Conservation (phyloP, 2,113 vertebrate genomes). For the Plecotus auritus region DNA sequence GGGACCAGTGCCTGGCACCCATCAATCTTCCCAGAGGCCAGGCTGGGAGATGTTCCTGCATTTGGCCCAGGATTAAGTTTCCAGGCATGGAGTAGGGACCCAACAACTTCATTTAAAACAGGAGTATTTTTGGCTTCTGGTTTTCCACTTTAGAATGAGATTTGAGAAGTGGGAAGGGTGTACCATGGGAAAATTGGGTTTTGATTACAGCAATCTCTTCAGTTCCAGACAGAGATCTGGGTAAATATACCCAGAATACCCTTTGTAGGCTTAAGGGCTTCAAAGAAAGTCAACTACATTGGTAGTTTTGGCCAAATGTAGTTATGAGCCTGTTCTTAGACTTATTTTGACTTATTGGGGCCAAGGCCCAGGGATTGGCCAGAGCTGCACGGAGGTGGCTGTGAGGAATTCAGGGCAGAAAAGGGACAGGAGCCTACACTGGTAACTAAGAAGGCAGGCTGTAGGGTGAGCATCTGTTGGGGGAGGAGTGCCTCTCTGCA, state of each 20-base stretch:
- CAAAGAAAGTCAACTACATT: neutral
- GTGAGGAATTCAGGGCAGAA: neutral
- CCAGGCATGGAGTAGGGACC: neutral
- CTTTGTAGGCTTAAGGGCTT: neutral
- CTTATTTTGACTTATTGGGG: neutral
- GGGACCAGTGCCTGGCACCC: neutral
- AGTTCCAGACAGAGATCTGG: neutral
- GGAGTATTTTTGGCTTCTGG: neutral
- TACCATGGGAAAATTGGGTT: neutral
- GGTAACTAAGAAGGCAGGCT: neutral
- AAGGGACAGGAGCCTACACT: neutral
- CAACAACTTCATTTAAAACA: neutral
- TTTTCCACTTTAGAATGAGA: constrained; percentile 31
- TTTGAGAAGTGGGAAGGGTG: neutral
- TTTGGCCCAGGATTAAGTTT: neutral
- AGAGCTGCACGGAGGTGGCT: neutral
- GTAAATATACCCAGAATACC: neutral
- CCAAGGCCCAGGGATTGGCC: neutral
- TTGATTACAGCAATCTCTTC: constrained; percentile 12
- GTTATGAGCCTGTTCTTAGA: neutral
- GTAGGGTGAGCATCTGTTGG: neutral
- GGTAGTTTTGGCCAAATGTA: neutral
- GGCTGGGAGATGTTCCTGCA: neutral
- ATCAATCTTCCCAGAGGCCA: neutral
- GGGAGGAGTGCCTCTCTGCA: neutral